phyloP scores from a whole-genome alignment of 1,140 invertebrate genomes.

The Himalopsyche phryganea region DNA sequence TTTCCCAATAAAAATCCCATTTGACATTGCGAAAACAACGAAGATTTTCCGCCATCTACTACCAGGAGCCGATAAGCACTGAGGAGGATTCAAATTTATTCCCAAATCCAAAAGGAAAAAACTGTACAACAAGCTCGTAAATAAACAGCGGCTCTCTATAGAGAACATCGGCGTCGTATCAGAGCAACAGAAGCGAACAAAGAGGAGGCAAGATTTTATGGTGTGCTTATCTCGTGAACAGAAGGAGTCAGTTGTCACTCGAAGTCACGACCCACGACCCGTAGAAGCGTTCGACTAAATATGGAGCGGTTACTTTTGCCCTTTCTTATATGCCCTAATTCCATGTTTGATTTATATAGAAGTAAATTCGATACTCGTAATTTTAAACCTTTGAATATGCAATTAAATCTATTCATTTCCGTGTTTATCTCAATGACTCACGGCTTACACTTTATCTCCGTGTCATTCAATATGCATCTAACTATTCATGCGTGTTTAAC shows the following conservation, averaged over 20 bases:
- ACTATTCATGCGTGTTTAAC: too few species aligned
- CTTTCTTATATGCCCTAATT: not conserved
- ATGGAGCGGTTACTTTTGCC: conserved; percentile 18
- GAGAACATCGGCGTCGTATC: conserved; percentile 16
- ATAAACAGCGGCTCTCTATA: conserved; percentile 22
- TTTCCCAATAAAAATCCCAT: too few species aligned
- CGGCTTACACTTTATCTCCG: too few species aligned
- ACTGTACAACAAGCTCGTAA: conserved; percentile 16
- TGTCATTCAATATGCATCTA: too few species aligned
- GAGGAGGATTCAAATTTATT: conserved; percentile 21
- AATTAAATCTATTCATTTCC: not conserved
- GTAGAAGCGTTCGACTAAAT: conserved; percentile 12
- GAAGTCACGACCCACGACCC: conserved; percentile 34
- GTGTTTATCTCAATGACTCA: too few species aligned
- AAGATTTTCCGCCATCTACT: conserved; percentile 3
- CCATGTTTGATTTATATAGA: not conserved
- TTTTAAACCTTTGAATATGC: not conserved
- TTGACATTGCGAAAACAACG: conserved; percentile 6
- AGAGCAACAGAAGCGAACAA: conserved; percentile 15
- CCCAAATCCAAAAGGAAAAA: conserved; percentile 1
- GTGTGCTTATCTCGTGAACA: conserved; percentile 33
- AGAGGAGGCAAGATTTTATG: conserved; percentile 29
- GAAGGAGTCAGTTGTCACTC: conserved; percentile 34
- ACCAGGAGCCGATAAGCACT: conserved; percentile 9
- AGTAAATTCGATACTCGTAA: too few species aligned